Conservation (phyloP, 2,797 vertebrate species). For the Limnodromus scolopaceus region DNA sequence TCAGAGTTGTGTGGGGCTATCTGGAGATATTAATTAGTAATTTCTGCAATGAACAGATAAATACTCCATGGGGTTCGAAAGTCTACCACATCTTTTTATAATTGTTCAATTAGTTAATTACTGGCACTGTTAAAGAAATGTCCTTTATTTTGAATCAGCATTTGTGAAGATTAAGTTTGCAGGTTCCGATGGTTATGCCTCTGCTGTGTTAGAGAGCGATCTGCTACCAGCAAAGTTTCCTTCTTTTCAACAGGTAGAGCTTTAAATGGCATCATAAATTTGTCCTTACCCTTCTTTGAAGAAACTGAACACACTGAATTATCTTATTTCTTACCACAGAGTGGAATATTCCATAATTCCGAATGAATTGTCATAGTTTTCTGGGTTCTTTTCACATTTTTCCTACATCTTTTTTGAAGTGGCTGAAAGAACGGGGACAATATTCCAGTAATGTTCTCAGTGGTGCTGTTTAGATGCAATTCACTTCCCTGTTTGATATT, state of each 20-base stretch:
- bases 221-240: neutral
- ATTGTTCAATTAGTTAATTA: slow-evolving; percentile 26
- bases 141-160: neutral
- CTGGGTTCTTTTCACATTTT: slow-evolving; percentile 11
- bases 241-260: slow-evolving; percentile 12
- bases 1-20: neutral
- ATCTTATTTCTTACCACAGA: neutral
- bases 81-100: neutral
- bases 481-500: slow-evolving; percentile 20
- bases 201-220: neutral
- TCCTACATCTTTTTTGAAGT: neutral
- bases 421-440: slow-evolving; percentile 2
- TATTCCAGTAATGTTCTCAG: slow-evolving; percentile 37
- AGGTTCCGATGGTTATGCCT: neutral
- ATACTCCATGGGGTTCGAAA: neutral
- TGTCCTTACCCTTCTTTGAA: neutral
- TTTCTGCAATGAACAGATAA: neutral
- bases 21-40: neutral
- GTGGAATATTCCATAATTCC: neutral
- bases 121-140: neutral
- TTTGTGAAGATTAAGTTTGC: slow-evolving; percentile 6
- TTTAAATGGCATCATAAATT: neutral
- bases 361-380: neutral
- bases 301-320: neutral
- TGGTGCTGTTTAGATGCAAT: slow-evolving; percentile 5